phyloP scores from a whole-genome alignment of 2,888 invertebrate genomes.

The Cryptus armator region DNA sequence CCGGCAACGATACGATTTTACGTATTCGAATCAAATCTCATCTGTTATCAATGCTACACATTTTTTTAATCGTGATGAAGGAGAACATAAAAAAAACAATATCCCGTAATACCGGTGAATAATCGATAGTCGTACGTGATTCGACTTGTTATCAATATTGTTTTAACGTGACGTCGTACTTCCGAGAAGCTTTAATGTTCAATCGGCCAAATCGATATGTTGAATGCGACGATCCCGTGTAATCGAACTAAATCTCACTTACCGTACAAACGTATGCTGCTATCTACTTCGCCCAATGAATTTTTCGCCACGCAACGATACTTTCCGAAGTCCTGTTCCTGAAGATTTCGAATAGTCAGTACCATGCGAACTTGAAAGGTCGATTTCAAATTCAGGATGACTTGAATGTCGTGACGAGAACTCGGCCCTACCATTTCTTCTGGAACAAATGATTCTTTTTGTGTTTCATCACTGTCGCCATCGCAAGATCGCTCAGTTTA shows the following conservation, averaged over 20 bases:
- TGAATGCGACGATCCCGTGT: neutral
- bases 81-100: too few species aligned
- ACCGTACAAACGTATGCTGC: constrained; percentile 95
- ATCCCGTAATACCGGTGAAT: too few species aligned
- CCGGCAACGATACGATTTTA: neutral
- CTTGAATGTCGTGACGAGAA: constrained; percentile 92
- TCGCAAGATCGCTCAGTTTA: neutral
- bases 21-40: neutral
- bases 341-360: constrained; percentile 91
- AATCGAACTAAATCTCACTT: constrained; percentile 80
- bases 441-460: constrained; percentile 77
- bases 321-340: constrained; percentile 91
- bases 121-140: too few species aligned
- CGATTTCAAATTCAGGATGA: constrained; percentile 87
- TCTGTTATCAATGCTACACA: neutral
- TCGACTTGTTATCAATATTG: too few species aligned
- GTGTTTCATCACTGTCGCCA: neutral
- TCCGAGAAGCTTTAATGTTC: too few species aligned
- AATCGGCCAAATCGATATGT: too few species aligned
- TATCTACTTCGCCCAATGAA: constrained; percentile 93
- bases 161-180: too few species aligned
- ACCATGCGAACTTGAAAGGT: constrained; percentile 94
- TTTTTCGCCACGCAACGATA: constrained; percentile 92
- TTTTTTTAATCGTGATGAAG: neutral
- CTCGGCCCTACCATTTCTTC: constrained; percentile 95